Percentiles rank a stretch among this genome's conserved stretches.
phyloP scores from a whole-genome alignment of 64 coral and sea anemone genomes.

The Cladopsammia gracilis region DNA sequence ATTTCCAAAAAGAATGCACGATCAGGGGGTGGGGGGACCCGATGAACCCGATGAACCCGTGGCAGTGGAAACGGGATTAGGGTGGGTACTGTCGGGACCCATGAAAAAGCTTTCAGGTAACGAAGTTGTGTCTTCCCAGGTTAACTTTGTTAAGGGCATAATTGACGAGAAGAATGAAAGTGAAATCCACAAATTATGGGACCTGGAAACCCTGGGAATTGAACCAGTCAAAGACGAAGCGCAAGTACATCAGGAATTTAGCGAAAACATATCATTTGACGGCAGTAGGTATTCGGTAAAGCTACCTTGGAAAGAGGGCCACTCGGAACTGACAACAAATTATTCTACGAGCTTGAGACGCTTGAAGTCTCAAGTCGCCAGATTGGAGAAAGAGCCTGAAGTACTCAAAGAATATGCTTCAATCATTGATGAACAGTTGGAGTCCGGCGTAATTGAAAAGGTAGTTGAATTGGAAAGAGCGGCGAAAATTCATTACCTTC shows the following conservation, averaged over 20 bases:
- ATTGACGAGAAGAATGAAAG: neutral
- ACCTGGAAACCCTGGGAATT: constrained; percentile 22
- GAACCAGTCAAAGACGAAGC: neutral
- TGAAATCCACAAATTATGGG: neutral
- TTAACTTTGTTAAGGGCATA: neutral
- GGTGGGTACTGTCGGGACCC: constrained; percentile 49
- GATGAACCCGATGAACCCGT: constrained; percentile 40
- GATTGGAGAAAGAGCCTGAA: constrained; percentile 15
- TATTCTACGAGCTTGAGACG: neutral
- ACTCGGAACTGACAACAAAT: neutral
- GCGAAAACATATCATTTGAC: constrained; percentile 20
- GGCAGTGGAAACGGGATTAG: no score
- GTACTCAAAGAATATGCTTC: neutral
- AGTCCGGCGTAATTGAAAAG: constrained; percentile 17
- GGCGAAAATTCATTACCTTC: constrained; percentile 24
- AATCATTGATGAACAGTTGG: constrained; percentile 27
- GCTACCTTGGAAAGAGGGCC: constrained; percentile 26
- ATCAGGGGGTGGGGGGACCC: constrained; percentile 32
- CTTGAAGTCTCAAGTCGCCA: constrained; percentile 6
- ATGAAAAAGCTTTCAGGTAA: neutral
- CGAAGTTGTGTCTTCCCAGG: neutral
- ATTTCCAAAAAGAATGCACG: constrained; percentile 46
- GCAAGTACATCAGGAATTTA: constrained; percentile 49
- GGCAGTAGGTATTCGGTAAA: constrained; percentile 14
- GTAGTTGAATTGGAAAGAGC: constrained; percentile 23